Evolutionary conservation across 2,113 vertebrate genomes (phyloP).

Genomic region (Xyliphius kryptos): DNA sequence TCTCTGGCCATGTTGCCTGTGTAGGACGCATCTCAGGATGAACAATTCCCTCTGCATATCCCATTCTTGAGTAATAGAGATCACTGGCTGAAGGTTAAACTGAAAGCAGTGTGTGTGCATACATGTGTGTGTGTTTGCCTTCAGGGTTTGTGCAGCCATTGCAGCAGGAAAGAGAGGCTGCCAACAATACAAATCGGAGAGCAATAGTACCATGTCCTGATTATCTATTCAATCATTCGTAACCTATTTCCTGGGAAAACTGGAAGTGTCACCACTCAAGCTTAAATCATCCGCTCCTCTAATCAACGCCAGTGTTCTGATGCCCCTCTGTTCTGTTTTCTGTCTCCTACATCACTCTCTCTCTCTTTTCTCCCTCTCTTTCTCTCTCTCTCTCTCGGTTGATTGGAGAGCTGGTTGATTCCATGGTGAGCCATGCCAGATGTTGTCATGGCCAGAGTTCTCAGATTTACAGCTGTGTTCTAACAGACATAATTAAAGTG

Average conservation of each 20-base stretch:
- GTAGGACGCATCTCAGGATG: too few species aligned
- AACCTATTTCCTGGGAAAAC: constrained; percentile 47
- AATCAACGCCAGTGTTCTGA: constrained; percentile 42
- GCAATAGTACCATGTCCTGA: constrained; percentile 43
- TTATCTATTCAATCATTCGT: constrained; percentile 51
- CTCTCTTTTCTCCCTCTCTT: too few species aligned
- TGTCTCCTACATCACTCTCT: constrained; percentile 22
- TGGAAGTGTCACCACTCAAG: constrained; percentile 45
- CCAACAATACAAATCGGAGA: constrained; percentile 47
- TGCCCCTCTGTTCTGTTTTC: constrained; percentile 35
- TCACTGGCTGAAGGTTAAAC: constrained; percentile 28
- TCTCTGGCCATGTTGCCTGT: too few species aligned
- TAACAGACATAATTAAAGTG: constrained; percentile 46
- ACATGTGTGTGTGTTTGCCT: constrained; percentile 30
- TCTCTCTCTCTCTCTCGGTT: constrained; percentile 24
- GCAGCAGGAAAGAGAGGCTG: constrained; percentile 44
- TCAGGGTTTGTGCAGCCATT: constrained; percentile 36
- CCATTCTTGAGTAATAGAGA: too few species aligned
- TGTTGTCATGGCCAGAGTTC: constrained; percentile 42
- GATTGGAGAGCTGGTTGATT: constrained; percentile 42
- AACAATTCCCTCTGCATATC: too few species aligned
- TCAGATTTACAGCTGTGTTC: constrained; percentile 41
- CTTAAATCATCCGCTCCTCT: constrained; percentile 46
- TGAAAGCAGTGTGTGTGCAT: too few species aligned
- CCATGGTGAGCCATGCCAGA: constrained; percentile 41